phyloP scores from a whole-genome alignment of 2,797 vertebrate genomes.

The Ibycter americanus region DNA sequence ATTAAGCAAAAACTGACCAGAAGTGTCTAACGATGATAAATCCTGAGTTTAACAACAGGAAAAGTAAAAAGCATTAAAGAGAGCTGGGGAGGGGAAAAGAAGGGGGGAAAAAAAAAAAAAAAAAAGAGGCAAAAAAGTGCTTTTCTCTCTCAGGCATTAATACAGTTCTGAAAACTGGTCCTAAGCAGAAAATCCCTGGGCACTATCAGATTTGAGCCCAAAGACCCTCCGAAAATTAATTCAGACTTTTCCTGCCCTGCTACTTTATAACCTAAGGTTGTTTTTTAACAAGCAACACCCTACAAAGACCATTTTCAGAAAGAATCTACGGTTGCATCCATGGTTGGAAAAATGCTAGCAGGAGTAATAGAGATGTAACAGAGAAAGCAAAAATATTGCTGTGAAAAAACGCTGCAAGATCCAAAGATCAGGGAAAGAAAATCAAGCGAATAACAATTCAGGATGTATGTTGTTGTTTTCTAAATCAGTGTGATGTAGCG shows the following conservation, averaged over 20 bases:
- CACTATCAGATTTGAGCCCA: neutral
- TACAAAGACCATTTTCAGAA: neutral
- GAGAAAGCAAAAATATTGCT: neutral
- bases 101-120: neutral
- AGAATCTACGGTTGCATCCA: neutral
- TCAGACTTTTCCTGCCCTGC: neutral
- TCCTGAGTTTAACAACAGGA: neutral
- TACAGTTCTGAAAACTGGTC: neutral
- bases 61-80: neutral
- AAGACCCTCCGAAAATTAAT: neutral
- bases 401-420: neutral
- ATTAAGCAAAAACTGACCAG: neutral
- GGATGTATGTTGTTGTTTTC: neutral
- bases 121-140: neutral
- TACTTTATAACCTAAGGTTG: neutral
- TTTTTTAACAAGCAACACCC: neutral
- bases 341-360: neutral
- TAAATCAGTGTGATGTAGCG: neutral
- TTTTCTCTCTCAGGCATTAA: neutral
- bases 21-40: neutral
- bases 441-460: neutral
- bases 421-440: neutral
- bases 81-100: too few species aligned
- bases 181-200: neutral
- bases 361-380: neutral